These are phyloP conservation scores for Strigamia maritima DNA, from an alignment of 2,888 invertebrate species.

Conservation along the genomic window DNA sequence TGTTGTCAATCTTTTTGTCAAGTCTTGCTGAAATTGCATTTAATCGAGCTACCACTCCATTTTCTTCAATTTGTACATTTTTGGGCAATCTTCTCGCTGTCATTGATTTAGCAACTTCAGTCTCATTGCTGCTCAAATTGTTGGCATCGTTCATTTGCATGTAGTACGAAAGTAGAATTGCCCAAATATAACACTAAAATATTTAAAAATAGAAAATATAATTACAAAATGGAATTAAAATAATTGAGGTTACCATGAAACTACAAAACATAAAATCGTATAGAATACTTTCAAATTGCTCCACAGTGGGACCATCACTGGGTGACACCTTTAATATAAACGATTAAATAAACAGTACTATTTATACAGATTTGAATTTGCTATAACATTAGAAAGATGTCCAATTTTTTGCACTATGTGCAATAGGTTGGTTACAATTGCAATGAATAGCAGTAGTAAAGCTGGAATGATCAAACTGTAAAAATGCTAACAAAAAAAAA, in stretches of 20 bases:
- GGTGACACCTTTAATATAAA: background rate
- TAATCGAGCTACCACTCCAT: background rate
- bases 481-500: background rate
- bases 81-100: background rate
- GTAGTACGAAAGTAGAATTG: background rate
- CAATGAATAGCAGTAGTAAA: background rate
- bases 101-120: background rate
- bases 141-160: background rate
- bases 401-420: conserved; percentile 3
- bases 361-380: background rate
- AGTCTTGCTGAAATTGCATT: background rate
- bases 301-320: background rate
- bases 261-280: conserved; percentile 9
- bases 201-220: background rate
- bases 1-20: background rate
- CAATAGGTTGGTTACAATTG: background rate
- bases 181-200: conserved; percentile 15
- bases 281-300: conserved; percentile 24
- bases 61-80: background rate
- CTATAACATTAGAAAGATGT: background rate
- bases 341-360: background rate
- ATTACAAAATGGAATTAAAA: background rate
- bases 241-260: background rate
- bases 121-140: background rate
- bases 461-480: conserved; percentile 8